These are phyloP conservation scores for Zoroaster sp. DNA, from an alignment of 53 echinoderm and acorn worm genomes.

Conservation along the genomic window DNA sequence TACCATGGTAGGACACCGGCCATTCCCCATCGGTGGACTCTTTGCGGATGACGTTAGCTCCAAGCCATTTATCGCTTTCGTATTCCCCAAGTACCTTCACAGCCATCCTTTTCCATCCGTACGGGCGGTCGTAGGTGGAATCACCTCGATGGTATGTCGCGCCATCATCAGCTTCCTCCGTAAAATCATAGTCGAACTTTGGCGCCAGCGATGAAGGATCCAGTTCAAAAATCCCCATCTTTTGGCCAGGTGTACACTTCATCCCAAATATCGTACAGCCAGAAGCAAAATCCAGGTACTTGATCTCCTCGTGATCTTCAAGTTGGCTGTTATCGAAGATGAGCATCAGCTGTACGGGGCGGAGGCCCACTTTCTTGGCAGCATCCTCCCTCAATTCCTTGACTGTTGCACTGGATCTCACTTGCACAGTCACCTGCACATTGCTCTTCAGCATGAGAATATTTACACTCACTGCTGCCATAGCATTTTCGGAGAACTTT, in stretches of 20 bases:
- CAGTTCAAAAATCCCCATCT: neutral
- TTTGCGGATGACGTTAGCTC: neutral
- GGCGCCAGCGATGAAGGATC: constrained; percentile 1
- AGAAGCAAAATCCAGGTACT: neutral
- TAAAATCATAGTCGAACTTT: constrained; percentile 4
- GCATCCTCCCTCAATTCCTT: neutral
- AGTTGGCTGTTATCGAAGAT: neutral
- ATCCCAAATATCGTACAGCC: neutral
- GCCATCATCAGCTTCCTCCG: neutral
- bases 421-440: neutral
- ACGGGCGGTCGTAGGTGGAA: constrained; percentile 12
- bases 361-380: neutral
- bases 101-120: constrained; percentile 24
- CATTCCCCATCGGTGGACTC: constrained; percentile 4
- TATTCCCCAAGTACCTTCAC: constrained; percentile 28
- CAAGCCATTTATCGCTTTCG: constrained; percentile 19
- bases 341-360: neutral
- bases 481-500: neutral
- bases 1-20: constrained; percentile 49
- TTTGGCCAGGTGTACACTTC: neutral
- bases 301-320: neutral
- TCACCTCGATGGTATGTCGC: neutral
- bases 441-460: neutral
- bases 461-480: neutral
- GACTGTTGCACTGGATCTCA: neutral